Conservation (phyloP, 2,888 invertebrate species). For the Isotomurus palustris region DNA sequence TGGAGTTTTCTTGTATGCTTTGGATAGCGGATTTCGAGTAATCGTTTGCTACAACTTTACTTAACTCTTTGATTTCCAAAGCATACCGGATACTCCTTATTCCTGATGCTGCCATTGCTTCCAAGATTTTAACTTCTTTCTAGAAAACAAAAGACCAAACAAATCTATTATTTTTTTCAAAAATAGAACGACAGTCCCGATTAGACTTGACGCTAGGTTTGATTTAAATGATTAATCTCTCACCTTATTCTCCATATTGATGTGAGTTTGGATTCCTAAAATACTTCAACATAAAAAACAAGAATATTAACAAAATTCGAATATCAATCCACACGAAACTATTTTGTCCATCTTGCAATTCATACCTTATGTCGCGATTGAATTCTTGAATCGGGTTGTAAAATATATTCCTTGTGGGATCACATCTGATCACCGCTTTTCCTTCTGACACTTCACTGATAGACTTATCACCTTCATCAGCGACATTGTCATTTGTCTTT, state of each 20-base stretch:
- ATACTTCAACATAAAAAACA: neutral
- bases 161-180: too few relatives aligned
- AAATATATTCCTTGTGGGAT: conserved; percentile 58
- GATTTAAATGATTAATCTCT: too few relatives aligned
- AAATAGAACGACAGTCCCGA: too few relatives aligned
- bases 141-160: conserved; percentile 3
- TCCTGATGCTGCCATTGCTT: conserved; percentile 94
- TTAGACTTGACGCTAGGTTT: too few relatives aligned
- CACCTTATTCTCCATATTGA: conserved; percentile 5
- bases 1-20: conserved; percentile 75
- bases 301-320: neutral
- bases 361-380: conserved; percentile 80
- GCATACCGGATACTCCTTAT: conserved; percentile 93
- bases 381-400: conserved; percentile 99
- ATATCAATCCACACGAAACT: neutral
- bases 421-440: conserved; percentile 35
- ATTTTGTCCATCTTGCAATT: neutral
- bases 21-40: conserved; percentile 77
- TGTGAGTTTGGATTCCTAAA: conserved; percentile 8
- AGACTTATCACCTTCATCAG: conserved; percentile 1
- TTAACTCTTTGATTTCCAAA: conserved; percentile 79
- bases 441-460: conserved; percentile 33
- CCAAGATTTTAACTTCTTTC: conserved; percentile 60
- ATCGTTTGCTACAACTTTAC: conserved; percentile 85
- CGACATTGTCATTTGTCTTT: neutral